Conservation (phyloP, 2,797 vertebrate genomes). For the Alectoris magna region DNA sequence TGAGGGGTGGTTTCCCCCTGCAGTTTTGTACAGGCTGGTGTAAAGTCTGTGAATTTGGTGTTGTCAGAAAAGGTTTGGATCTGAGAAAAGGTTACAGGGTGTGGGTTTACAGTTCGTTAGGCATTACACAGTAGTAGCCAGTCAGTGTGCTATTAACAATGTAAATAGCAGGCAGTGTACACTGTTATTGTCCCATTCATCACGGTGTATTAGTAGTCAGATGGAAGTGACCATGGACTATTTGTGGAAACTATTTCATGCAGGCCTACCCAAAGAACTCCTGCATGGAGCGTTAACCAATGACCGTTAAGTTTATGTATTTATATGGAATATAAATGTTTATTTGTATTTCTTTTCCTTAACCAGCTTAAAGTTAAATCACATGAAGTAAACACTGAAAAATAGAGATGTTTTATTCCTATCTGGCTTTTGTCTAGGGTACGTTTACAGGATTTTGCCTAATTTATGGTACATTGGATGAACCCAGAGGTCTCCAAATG, state of each 20-base stretch:
- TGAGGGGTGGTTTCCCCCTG: accelerated
- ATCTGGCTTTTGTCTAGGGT: neutral
- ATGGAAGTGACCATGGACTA: neutral
- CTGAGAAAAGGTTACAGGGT: neutral
- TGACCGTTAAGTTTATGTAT: neutral
- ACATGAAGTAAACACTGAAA: neutral
- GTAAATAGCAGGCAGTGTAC: neutral
- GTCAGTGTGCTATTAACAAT: neutral
- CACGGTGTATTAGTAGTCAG: neutral
- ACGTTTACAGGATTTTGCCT: neutral
- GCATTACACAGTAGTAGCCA: neutral
- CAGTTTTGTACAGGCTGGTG: neutral
- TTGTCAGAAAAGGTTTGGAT: neutral
- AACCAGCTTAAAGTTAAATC: neutral
- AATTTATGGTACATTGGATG: neutral
- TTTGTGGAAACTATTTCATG: neutral
- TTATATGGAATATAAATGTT: neutral
- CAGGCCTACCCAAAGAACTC: neutral
- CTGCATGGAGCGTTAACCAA: neutral
- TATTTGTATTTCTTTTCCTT: neutral
- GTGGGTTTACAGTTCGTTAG: neutral
- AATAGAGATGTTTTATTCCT: neutral
- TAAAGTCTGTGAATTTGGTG: neutral
- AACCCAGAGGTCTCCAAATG: neutral
- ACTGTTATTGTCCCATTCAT: neutral